A percentile compares a stretch with the other conserved stretches of the same genome.
Evolutionary conservation across 2,797 vertebrate genomes (phyloP).

Genomic region (Enteromius fasciolatus): DNA sequence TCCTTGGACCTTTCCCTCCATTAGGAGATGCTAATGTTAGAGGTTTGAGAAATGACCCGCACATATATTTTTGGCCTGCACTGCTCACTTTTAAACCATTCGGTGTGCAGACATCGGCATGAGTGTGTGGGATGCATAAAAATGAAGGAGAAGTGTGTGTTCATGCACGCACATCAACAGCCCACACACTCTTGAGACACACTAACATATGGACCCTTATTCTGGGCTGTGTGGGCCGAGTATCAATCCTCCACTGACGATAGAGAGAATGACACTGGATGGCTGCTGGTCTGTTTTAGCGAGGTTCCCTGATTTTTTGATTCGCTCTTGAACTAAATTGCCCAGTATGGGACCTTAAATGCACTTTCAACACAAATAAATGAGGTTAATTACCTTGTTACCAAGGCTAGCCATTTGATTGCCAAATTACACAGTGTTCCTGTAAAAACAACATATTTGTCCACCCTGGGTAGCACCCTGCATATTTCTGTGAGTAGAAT

Average conservation of each 20-base stretch:
- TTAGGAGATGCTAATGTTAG: slow-evolving; percentile 4
- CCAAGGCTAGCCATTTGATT: slow-evolving; percentile 38
- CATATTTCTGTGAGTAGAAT: slow-evolving; percentile 11
- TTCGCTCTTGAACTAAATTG: slow-evolving; percentile 6
- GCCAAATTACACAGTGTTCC: slow-evolving; percentile 64
- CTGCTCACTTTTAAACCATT: slow-evolving; percentile 17
- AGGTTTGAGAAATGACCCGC: slow-evolving; percentile 18
- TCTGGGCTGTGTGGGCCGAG: slow-evolving; percentile 16
- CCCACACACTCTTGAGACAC: slow-evolving; percentile 22
- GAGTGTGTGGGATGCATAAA: slow-evolving; percentile 29
- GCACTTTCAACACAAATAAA: slow-evolving; percentile 67
- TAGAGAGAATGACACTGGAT: neutral
- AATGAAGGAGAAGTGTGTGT: slow-evolving; percentile 8
- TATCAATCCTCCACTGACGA: slow-evolving; percentile 20
- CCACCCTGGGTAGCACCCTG: slow-evolving; percentile 13
- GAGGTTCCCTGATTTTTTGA: neutral
- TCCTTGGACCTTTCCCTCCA: neutral
- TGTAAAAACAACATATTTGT: slow-evolving; percentile 58
- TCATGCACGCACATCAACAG: slow-evolving; percentile 14
- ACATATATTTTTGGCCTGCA: slow-evolving; percentile 24
- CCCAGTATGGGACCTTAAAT: slow-evolving; percentile 64
- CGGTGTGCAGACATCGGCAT: neutral
- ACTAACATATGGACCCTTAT: slow-evolving; percentile 26
- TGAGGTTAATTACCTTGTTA: slow-evolving; percentile 67
- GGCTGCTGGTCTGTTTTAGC: neutral